phyloP scores from a whole-genome alignment of 2,113 vertebrate genomes.

The Grammomys dolichurus region DNA sequence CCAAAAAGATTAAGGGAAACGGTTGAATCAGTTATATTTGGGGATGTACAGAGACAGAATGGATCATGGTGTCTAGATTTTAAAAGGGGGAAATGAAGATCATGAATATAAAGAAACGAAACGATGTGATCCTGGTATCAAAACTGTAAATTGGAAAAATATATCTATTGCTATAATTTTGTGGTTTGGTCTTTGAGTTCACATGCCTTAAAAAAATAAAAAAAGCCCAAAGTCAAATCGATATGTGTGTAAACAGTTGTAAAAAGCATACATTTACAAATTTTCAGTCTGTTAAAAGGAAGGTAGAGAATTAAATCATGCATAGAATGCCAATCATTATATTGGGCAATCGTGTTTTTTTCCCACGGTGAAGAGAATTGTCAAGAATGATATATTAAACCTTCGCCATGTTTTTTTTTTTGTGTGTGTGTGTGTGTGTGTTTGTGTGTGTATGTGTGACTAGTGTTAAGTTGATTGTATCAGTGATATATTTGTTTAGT shows the following conservation, averaged over 20 bases:
- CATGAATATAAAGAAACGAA: constrained; percentile 21
- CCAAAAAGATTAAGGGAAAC: constrained; percentile 33
- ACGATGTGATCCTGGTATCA: neutral
- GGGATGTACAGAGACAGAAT: constrained; percentile 44
- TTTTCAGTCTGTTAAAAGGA: neutral
- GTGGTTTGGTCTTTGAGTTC: constrained; percentile 38
- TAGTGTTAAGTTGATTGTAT: constrained; percentile 63
- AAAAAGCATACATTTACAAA: constrained; percentile 11
- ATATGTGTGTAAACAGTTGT: constrained; percentile 35
- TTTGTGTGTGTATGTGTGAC: neutral
- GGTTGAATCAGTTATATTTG: constrained; percentile 54
- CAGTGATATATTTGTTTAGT: constrained; percentile 60
- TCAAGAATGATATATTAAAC: constrained; percentile 57
- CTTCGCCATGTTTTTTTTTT: constrained; percentile 58
- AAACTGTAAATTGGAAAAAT: constrained; percentile 57
- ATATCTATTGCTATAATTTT: constrained; percentile 17
- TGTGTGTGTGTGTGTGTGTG: too few species aligned
- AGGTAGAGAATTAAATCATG: neutral
- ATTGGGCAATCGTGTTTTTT: constrained; percentile 52
- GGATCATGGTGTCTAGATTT: constrained; percentile 43
- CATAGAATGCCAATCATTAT: constrained; percentile 1
- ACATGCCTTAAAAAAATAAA: constrained; percentile 36
- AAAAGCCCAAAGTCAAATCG: constrained; percentile 32
- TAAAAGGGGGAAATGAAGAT: constrained; percentile 12
- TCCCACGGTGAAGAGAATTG: constrained; percentile 45